Evolutionary conservation across 2,113 vertebrate species (phyloP).

Genomic region (Actenoides hombroni): DNA sequence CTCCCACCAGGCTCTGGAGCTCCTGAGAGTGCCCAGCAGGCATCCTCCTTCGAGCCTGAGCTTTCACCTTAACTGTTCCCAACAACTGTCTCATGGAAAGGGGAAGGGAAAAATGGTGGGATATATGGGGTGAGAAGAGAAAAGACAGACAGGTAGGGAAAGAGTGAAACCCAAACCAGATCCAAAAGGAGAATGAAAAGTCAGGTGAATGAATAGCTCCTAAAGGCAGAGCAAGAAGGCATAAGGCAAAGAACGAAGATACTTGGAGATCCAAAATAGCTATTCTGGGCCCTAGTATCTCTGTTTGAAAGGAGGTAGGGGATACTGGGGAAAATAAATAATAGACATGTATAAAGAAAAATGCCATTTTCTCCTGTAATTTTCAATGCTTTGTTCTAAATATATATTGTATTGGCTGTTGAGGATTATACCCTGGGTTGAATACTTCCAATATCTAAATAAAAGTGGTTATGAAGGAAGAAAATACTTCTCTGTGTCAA

Average conservation of each 20-base stretch:
- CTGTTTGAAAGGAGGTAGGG: not conserved
- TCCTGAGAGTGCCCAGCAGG: not conserved
- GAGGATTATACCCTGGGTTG: not conserved
- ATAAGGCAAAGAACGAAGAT: not conserved
- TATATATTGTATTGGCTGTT: not conserved
- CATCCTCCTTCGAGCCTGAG: not conserved
- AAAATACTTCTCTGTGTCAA: not conserved
- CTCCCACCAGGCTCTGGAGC: not conserved
- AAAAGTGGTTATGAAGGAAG: not conserved
- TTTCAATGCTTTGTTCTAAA: not conserved
- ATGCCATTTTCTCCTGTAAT: not conserved
- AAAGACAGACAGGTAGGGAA: not conserved
- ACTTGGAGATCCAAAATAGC: not conserved
- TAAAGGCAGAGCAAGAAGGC: not conserved
- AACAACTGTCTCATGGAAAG: not conserved
- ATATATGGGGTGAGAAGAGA: not conserved
- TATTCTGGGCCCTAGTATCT: not conserved
- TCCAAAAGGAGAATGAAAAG: not conserved
- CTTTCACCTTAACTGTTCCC: not conserved
- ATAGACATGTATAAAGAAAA: not conserved
- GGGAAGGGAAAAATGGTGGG: rapidly evolving
- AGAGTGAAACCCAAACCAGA: not conserved
- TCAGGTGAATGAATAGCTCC: not conserved
- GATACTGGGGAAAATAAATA: not conserved
- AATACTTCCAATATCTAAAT: not conserved